These are phyloP conservation scores for Stichopus chloronotus DNA, from an alignment of 35 echinoderm and acorn worm species.

Conservation along the genomic window DNA sequence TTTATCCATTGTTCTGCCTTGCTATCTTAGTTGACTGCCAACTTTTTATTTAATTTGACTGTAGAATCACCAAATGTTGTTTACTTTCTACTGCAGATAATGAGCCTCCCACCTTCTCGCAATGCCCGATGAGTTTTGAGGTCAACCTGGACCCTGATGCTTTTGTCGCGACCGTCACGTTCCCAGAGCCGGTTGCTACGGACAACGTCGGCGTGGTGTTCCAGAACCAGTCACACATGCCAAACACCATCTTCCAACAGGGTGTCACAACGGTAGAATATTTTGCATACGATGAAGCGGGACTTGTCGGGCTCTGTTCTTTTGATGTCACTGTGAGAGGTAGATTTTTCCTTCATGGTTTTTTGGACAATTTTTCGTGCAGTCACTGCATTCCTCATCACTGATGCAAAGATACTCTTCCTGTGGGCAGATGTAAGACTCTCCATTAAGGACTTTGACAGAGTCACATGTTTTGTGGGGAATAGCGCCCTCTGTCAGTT, in stretches of 20 bases:
- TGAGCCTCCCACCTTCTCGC: neutral
- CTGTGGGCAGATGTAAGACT: too few species aligned
- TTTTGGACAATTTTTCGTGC: too few species aligned
- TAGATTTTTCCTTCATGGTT: neutral
- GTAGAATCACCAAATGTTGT: neutral
- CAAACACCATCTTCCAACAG: neutral
- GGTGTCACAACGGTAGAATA: slow-evolving; percentile 30
- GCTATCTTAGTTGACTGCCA: too few species aligned
- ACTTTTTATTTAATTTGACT: neutral
- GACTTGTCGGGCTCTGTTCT: neutral
- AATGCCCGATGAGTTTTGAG: neutral
- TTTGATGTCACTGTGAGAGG: slow-evolving; percentile 36
- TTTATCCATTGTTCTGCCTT: too few species aligned
- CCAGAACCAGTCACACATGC: slow-evolving; percentile 16
- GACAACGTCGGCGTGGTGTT: neutral
- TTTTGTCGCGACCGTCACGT: neutral
- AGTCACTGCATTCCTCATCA: too few species aligned
- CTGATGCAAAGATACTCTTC: too few species aligned
- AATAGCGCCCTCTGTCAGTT: too few species aligned
- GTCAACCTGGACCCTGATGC: neutral
- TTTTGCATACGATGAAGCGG: slow-evolving; percentile 6
- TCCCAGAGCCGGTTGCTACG: neutral
- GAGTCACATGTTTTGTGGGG: too few species aligned
- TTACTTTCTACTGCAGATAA: neutral
- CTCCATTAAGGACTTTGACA: too few species aligned